Conservation (phyloP, 2,888 invertebrate species). For the Drosophila nr. medialis region DNA sequence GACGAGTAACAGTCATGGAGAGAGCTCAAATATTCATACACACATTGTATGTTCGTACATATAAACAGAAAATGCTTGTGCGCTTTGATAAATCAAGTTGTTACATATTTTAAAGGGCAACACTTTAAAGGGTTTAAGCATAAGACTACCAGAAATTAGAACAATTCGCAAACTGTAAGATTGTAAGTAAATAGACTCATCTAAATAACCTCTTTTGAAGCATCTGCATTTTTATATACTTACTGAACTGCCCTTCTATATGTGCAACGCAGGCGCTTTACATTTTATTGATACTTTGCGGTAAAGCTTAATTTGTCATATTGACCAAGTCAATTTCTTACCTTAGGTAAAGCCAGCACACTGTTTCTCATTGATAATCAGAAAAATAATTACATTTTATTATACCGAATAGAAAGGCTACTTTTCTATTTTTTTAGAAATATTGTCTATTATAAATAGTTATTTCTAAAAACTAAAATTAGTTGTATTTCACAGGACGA, state of each 20-base stretch:
- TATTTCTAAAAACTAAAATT: background rate
- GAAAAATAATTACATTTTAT: background rate
- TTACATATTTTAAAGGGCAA: background rate
- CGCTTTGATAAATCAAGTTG: background rate
- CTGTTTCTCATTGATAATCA: background rate
- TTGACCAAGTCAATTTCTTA: background rate
- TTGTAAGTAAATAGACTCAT: background rate
- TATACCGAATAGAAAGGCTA: background rate
- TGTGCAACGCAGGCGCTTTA: constrained; percentile 3
- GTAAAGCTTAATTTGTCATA: constrained; percentile 5
- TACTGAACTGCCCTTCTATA: background rate
- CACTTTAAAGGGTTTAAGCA: too few relatives aligned
- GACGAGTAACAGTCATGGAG: background rate
- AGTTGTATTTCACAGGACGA: background rate
- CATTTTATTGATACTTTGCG: background rate
- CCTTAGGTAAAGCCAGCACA: background rate
- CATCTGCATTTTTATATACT: background rate
- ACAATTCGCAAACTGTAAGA: background rate
- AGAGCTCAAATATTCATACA: background rate
- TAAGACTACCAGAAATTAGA: background rate
- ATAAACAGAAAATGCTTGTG: background rate
- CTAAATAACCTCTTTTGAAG: too few relatives aligned
- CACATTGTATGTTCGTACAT: background rate
- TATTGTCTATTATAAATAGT: background rate
- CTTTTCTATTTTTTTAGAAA: background rate